Evolutionary conservation across 1,140 invertebrate genomes (phyloP).

Genomic region (Monochamus saltuarius): DNA sequence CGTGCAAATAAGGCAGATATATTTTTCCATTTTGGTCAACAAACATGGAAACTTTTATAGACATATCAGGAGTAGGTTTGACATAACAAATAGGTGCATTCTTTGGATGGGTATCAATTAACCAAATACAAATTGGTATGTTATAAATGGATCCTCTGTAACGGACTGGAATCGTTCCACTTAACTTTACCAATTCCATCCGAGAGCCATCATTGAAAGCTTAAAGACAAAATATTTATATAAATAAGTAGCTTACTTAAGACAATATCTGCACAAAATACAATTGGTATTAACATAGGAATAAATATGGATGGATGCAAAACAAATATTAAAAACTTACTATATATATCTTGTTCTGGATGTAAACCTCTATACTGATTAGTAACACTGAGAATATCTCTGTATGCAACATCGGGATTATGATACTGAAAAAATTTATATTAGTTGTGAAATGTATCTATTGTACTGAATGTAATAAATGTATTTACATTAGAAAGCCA

Average conservation of each 20-base stretch:
- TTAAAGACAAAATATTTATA: conserved; percentile 55
- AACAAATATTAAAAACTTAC: conserved; percentile 53
- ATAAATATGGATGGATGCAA: too few relatives aligned
- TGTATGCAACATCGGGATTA: conserved; percentile 71
- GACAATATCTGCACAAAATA: conserved; percentile 15
- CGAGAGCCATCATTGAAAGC: conserved; percentile 88
- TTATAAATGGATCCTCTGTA: conserved; percentile 92
- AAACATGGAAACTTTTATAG: conserved; percentile 90
- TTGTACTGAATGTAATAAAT: conserved; percentile 5
- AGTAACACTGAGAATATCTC: conserved; percentile 72
- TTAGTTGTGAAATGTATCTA: conserved; percentile 17
- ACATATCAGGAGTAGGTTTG: conserved; percentile 92
- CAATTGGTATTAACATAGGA: too few relatives aligned
- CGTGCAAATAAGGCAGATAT: conserved; percentile 94
- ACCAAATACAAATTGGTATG: conserved; percentile 95
- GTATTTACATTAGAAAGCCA: conserved; percentile 55
- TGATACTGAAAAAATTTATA: conserved; percentile 61
- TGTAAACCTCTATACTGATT: conserved; percentile 71
- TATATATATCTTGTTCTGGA: conserved; percentile 64
- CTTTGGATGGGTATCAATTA: conserved; percentile 95
- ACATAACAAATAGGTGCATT: conserved; percentile 98
- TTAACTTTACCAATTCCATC: conserved; percentile 80
- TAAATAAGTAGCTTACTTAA: conserved; percentile 40
- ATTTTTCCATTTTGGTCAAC: conserved; percentile 96
- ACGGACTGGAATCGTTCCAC: conserved; percentile 89